Base-by-base conservation (phyloP, 2,797 vertebrate genomes). In the Hemibagrus guttatus region DNA sequence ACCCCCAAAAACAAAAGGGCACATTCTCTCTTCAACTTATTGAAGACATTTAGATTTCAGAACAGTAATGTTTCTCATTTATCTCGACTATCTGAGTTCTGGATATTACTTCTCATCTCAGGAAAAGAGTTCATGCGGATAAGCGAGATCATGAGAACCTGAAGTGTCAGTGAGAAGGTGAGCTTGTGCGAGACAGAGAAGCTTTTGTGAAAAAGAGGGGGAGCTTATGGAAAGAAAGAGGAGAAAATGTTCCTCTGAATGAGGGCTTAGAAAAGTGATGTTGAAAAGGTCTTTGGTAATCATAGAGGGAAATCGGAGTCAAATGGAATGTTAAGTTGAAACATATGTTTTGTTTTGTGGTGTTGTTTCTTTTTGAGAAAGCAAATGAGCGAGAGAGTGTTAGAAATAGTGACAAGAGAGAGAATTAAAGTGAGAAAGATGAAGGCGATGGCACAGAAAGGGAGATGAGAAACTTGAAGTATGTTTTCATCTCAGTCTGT, bases 301-400 rank as follows among this genome's bases (percentile, higher is more conserved):
- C 90, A 92, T 49, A 28, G 89, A 88, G 91, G 91, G 90, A 86
- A 88, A 89, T 90, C 46, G 85, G 76, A 90, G 90, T 92, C 92
- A 94, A 93, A 93, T 88, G 92, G 93, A 95, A 95, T 93, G 93
- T 94, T 94, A 93, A 94, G 93, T 94, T 95, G 90, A 93, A 95
- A 95, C 94, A 95, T 93, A 94, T 94, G 89, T 66, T 52, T 84
- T 68, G 39, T 19, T 42, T 66, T 69, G 49, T 69, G 28, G 52
- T 58, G 6, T 6, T 17, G 26, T 78, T 52, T 46, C 0, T 68
- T 83, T 68, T 72, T 72, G 85, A 12, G 63, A 83, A 75, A 76
- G 74, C 28, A 42, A 83, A 76, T 17, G 63, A 58, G 35, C 13
- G 64, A 63, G 82, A 66, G 72, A 66, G 84, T 1, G 14, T 31